Evolutionary conservation across 1,140 invertebrate genomes (phyloP), one percentile per base, ranked within the genome.

Genomic region (Copidosoma floridanum): DNA sequence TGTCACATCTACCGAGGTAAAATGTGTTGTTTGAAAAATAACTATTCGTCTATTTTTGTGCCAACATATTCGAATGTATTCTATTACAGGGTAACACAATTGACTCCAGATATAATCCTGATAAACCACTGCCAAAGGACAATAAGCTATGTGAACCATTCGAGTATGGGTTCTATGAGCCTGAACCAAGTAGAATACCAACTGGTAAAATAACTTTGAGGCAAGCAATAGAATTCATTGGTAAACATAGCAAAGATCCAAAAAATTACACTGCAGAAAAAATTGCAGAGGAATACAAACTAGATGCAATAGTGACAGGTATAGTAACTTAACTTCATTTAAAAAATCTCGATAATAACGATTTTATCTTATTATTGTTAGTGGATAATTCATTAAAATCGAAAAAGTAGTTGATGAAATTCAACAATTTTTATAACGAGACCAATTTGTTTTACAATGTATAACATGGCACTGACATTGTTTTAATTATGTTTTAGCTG

Each of bases 221-320:
- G 21, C 72, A 79, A 47, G 69, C 67, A 5, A 3, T 83, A 18
- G 74, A 83, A 52, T 86, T 91, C 62, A 83, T 92, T 24, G 74
- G 76, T 0, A 76, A 86, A 26, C 81, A 91, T 73, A 82, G 85
- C 63, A 58, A 70, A 0, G 82, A 90, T 67, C 83, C 87, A 0
- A 69, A 77, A 38, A 78, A 78, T 40, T 82, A 85, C 65, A 85
- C 79, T 14, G 68, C 78, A 23, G 71, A 80, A 23, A 80, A 77
- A 71, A 87, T 92, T 71, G 85, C 90, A 1, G 68, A 76, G 44
- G 79, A 89, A 57, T 88, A 89, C 71, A 86, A 87, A 70, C 59
- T 93, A 29, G 83, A 86, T 58, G 73, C 80, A 67, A 77, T 85
- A 66, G 72, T 83, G 68, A 81, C 86, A 61, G 80, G 85, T 81